Conservation (phyloP, 2,888 invertebrate genomes). For the Aphidius colemani region DNA sequence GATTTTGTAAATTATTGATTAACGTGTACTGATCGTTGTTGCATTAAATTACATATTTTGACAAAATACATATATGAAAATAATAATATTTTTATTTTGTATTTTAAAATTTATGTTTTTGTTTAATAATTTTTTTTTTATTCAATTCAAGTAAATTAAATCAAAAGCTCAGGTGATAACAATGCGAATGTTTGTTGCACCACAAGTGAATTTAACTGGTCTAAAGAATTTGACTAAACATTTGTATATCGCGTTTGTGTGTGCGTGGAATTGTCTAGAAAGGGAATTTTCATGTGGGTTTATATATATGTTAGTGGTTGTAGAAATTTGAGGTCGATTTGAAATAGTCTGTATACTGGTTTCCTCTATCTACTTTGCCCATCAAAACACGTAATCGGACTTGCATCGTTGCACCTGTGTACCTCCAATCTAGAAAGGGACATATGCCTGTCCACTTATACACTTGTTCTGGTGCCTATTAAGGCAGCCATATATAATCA, state of each 20-base stretch:
- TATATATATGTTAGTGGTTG: conserved; percentile 2
- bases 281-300: not conserved
- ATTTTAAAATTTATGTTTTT: not conserved
- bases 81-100: not conserved
- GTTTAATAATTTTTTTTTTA: no score
- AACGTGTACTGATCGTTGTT: not conserved
- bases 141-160: conserved; percentile 1
- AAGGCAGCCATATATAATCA: no score
- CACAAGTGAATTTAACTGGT: conserved; percentile 27
- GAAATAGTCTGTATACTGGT: no score
- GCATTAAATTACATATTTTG: conserved; percentile 13
- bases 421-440: conserved; percentile 27
- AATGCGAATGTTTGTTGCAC: conserved; percentile 8
- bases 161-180: conserved; percentile 8
- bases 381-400: conserved; percentile 29
- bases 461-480: not conserved
- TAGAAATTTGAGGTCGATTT: not conserved
- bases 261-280: not conserved
- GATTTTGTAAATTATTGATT: conserved; percentile 1
- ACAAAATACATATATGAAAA: not conserved
- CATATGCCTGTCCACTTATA: conserved; percentile 23
- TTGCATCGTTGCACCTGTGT: conserved; percentile 27
- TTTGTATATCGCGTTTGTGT: conserved; percentile 6
- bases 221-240: conserved; percentile 31
- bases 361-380: conserved; percentile 19